phyloP scores from a whole-genome alignment of 2,113 vertebrate genomes.

The Salvator merianae region DNA sequence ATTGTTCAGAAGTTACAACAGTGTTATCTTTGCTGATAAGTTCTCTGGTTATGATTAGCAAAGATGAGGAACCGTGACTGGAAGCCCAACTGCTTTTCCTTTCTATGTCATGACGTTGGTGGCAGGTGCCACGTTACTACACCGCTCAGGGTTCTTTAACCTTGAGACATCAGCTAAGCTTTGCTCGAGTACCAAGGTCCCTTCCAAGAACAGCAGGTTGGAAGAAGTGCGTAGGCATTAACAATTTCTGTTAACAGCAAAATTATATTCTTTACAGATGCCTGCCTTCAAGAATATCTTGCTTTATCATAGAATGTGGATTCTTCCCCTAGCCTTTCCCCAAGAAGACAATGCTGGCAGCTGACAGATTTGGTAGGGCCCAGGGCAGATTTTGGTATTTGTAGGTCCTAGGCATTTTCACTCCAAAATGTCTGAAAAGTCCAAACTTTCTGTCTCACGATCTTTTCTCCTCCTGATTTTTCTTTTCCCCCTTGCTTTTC shows the following conservation, averaged over 20 bases:
- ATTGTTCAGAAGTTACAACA: conserved; percentile 22
- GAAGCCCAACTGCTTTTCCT: background rate
- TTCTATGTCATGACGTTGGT: background rate
- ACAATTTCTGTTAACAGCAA: background rate
- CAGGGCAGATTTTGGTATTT: no score
- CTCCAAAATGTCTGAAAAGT: background rate
- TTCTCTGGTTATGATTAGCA: background rate
- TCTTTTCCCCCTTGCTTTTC: no score
- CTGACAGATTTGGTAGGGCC: no score
- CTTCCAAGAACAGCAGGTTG: background rate
- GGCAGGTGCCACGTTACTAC: conserved; percentile 5
- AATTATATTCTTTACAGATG: background rate
- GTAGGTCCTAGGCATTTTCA: no score
- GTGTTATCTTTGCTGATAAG: conserved; percentile 21
- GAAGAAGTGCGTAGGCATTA: background rate
- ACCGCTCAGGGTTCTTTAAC: conserved; percentile 5
- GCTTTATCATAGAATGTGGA: background rate
- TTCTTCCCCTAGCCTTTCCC: background rate
- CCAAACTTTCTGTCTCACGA: no score
- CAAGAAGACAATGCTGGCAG: background rate
- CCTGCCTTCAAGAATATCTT: background rate
- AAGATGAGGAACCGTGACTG: background rate
- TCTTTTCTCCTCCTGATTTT: no score
- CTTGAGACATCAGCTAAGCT: conserved; percentile 23
- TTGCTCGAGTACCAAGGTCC: conserved; percentile 14